Evolutionary conservation across 2,797 vertebrate genomes (phyloP).

Genomic region (Dromococcyx pavoninus): DNA sequence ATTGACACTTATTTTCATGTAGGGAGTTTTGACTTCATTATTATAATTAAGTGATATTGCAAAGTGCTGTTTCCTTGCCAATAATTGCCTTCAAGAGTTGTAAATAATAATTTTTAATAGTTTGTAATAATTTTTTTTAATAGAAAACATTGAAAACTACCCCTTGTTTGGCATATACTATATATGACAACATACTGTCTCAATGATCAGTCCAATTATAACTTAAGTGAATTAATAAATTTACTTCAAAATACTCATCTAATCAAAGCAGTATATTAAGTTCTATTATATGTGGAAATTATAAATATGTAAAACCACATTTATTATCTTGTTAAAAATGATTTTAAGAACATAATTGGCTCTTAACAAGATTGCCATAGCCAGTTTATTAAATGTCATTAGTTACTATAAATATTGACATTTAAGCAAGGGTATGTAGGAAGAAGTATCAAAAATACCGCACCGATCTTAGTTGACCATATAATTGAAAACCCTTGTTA

Average conservation of each 20-base stretch:
- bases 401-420: conserved; percentile 22
- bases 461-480: neutral
- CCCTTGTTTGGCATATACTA: neutral
- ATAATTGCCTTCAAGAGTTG: neutral
- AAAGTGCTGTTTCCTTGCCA: neutral
- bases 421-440: conserved; percentile 24
- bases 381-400: neutral
- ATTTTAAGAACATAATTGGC: neutral
- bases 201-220: neutral
- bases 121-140: no score
- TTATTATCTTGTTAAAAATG: neutral
- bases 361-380: neutral
- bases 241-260: neutral
- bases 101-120: no score
- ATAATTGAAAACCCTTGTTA: neutral
- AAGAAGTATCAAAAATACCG: conserved; percentile 3
- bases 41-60: neutral
- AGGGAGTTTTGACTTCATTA: neutral
- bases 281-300: neutral
- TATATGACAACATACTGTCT: neutral
- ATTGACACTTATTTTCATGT: neutral
- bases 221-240: neutral
- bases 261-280: neutral
- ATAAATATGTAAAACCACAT: neutral
- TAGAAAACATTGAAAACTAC: neutral